Conservation (phyloP, 2,888 invertebrate species). For the Drosophila bunnanda region DNA sequence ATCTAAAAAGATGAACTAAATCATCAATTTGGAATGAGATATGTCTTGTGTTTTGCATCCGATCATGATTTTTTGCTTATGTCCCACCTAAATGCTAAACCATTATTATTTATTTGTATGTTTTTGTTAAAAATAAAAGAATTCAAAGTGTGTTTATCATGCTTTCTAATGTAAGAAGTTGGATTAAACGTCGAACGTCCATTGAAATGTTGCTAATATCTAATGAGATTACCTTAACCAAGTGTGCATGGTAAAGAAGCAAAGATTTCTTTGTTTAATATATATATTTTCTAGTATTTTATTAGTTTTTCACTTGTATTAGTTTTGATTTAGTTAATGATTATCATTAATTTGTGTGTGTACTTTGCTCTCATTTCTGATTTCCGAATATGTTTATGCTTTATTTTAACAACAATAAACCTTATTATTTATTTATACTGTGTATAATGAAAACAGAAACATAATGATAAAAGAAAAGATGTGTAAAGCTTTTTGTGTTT, state of each 20-base stretch:
- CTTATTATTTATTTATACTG: slow-evolving; percentile 40
- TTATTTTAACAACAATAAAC: slow-evolving; percentile 33
- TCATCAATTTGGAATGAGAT: slow-evolving; percentile 32
- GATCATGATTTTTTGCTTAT: slow-evolving; percentile 37
- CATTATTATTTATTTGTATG: slow-evolving; percentile 13
- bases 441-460: slow-evolving; percentile 26
- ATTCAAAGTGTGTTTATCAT: slow-evolving; percentile 18
- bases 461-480: slow-evolving; percentile 15
- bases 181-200: neutral
- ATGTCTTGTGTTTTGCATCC: slow-evolving; percentile 54
- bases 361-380: slow-evolving; percentile 27
- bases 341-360: slow-evolving; percentile 30
- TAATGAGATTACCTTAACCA: slow-evolving; percentile 3
- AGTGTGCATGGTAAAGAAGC: slow-evolving; percentile 18
- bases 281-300: slow-evolving; percentile 8
- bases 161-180: slow-evolving; percentile 5
- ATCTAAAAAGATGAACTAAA: slow-evolving; percentile 8
- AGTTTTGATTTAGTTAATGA: slow-evolving; percentile 24
- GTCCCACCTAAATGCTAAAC: slow-evolving; percentile 36
- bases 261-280: slow-evolving; percentile 13
- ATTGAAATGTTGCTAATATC: neutral
- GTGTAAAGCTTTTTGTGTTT: slow-evolving; percentile 38
- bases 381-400: slow-evolving; percentile 12
- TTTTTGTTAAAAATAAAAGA: slow-evolving; percentile 24
- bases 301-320: slow-evolving; percentile 23